Evolutionary conservation across 1,140 invertebrate species (phyloP), one percentile per base, ranked within the genome.

Genomic region (Drosophila obscura): DNA sequence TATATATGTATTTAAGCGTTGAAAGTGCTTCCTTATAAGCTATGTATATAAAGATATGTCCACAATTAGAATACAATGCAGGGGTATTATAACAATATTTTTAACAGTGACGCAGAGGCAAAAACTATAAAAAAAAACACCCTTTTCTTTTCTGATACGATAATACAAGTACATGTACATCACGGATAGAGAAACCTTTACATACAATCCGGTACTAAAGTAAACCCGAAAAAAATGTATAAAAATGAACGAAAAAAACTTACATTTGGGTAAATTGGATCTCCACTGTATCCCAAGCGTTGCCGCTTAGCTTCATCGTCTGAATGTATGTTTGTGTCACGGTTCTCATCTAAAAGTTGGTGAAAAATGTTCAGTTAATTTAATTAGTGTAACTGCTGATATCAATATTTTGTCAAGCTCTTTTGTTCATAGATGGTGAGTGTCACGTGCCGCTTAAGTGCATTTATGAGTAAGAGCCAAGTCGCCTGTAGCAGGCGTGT

Each of bases 261-360:
- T 94, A 97, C 96, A 91, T 97, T 97, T 7, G 96, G 95, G 91
- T 97, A 97, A 59, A 97, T 93, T 88, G 97, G 96, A 92, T 98
- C 97, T n/a, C 96, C 96, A 81, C 96, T 97, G 91, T 97, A 98
- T 65, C 96, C 96, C 81, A 94, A 95, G 90, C 96, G 94, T 84
- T 97, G 96, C 92, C 96, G 94, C 91, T 97, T 97, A 8, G 96
- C 93, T 75, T 97, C 96, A 62, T 97, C 96, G 62, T 97, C 96
- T 2, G 95, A 94, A 92, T 96, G 95, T 74, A 96, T 96, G 90
- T 95, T 97, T 85, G 96, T 94, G 90, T 97, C 96, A 82, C 96
- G 94, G 92, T 96, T 96, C 82, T 97, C 96, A 93, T 97, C 96
- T 89, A 72, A 62, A 73, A 84, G 8, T 8, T n/a, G 13, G 26